Conservation (phyloP, 2,113 vertebrate genomes). For the Rousettus leschenaultii region DNA sequence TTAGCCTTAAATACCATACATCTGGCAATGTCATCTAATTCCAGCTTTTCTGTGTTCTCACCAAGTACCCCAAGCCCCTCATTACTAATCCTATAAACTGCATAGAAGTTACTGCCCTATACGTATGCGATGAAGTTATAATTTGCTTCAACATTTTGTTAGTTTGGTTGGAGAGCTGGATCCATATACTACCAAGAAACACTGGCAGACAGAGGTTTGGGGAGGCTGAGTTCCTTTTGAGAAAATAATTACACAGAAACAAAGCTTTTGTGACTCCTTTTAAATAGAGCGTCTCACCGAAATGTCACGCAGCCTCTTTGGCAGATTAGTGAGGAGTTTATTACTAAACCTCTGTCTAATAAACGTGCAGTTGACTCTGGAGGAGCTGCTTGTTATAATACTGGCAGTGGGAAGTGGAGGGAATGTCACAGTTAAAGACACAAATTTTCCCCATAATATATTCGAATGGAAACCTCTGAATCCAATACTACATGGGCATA, state of each 20-base stretch:
- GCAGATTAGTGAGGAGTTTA: constrained; percentile 70
- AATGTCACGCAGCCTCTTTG: constrained; percentile 57
- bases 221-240: constrained; percentile 47
- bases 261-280: constrained; percentile 66
- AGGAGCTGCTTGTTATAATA: constrained; percentile 73
- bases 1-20: not conserved
- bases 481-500: constrained; percentile 82
- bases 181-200: not conserved
- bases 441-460: constrained; percentile 84
- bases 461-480: constrained; percentile 85
- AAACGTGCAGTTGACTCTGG: constrained; percentile 73
- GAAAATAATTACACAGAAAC: constrained; percentile 67
- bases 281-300: constrained; percentile 45
- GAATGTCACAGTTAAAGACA: constrained; percentile 82
- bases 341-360: constrained; percentile 81
- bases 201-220: constrained; percentile 15
- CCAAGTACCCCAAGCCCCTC: not conserved
- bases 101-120: not conserved
- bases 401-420: constrained; percentile 74
- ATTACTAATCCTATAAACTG: not conserved
- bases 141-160: constrained; percentile 42
- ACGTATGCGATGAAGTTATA: not conserved
- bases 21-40: not conserved
- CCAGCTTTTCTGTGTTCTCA: constrained; percentile 6
- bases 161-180: constrained; percentile 9